phyloP scores from a whole-genome alignment of 2,113 vertebrate genomes.

The Kryptolebias marmoratus region DNA sequence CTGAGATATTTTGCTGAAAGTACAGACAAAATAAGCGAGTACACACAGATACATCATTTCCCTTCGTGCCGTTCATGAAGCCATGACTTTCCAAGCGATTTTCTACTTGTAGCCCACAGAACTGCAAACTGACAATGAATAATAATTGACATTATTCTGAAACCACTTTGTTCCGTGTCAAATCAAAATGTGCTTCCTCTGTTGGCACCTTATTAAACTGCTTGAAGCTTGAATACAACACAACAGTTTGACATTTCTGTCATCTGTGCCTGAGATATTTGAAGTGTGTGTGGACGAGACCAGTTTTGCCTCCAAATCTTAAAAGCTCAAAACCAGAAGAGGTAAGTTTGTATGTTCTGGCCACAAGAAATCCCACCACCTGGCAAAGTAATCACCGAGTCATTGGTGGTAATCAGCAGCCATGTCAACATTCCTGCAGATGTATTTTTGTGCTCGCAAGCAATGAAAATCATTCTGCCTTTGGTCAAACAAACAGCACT shows the following conservation, averaged over 20 bases:
- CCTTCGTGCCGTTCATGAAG: background rate
- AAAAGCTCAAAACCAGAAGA: constrained; percentile 42
- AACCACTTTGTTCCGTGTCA: too few species aligned
- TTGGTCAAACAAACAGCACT: constrained; percentile 42
- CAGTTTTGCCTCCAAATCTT: background rate
- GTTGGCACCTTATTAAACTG: constrained; percentile 16
- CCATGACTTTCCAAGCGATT: background rate
- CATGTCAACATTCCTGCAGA: constrained; percentile 52
- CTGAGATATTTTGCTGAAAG: too few species aligned
- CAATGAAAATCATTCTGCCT: constrained; percentile 30
- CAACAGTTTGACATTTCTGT: background rate
- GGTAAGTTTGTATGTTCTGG: constrained; percentile 31
- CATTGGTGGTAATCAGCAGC: constrained; percentile 51
- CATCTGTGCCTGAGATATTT: background rate
- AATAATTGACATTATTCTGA: background rate
- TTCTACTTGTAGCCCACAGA: background rate
- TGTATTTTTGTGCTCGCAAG: constrained; percentile 43
- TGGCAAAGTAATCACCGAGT: constrained; percentile 57
- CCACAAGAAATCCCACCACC: constrained; percentile 51
- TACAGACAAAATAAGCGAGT: too few species aligned
- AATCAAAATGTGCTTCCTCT: too few species aligned
- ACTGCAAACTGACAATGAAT: background rate
- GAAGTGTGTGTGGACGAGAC: background rate
- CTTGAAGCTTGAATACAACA: constrained; percentile 22
- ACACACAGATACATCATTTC: too few species aligned